Base-by-base conservation (phyloP, 1,140 invertebrate genomes). In the Heliconius melpomene region DNA sequence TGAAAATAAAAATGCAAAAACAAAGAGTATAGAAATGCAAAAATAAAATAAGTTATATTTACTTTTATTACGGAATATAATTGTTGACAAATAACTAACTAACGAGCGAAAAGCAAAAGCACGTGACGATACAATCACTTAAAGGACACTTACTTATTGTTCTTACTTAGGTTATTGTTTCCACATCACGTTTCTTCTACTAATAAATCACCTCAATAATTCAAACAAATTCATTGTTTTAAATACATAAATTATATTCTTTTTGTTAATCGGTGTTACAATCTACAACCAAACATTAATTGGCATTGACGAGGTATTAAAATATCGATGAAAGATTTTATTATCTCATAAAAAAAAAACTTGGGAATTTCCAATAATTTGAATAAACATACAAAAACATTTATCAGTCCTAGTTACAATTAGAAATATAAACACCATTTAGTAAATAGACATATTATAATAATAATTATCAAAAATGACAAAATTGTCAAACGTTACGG, bases 101-200 rank as follows among this genome's bases (percentile, higher is more conserved):
- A 36, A 18, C 6, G 7, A 71, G 32, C 20, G 26, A 71, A 32
- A 71, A 11, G 66, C 18, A 18, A 20, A 38, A n/a, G 29, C 36
- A 72, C 71, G 36, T 72, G 36, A 72, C 32, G 18, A 38, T 32
- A 74, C 38, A 74, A 74, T 52, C 7, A 74, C 26, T 26, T 11
- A 26, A 1, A n/a, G 36, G 75, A n/a, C 11, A 66, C 57, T 66
- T 26, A 66, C 23, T 0, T n/a, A n/a, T n/a, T n/a, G n/a, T n/a
- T n/a, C n/a, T n/a, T n/a, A n/a, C n/a, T n/a, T n/a, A n/a, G n/a
- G n/a, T n/a, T 75, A 76, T 79, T 76, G 52, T 79, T 66, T 79
- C 76, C 23, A 23, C 36, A 52, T 76, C 79, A 79, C 79, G 79
- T 79, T 72, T 72, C 74, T 50, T 79, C 46, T 52, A 75, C 60